Percentiles rank a stretch among this genome's conserved stretches.
Evolutionary conservation across 1,140 invertebrate genomes (phyloP).

Genomic region (Eupristina koningsbergeri): DNA sequence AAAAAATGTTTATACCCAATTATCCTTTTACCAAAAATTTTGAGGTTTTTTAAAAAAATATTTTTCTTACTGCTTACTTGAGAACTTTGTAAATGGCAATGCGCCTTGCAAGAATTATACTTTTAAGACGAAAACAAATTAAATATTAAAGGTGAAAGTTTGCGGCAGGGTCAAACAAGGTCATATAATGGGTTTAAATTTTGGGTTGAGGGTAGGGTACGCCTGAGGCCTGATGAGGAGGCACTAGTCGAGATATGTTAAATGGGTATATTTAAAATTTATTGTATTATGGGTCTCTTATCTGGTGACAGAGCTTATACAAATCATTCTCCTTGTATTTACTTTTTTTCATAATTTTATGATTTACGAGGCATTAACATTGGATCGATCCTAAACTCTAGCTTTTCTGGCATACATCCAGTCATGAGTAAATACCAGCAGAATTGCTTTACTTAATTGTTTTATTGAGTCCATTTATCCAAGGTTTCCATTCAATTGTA

Average conservation of each 20-base stretch:
- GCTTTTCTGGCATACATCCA: not conserved
- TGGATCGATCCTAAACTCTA: not conserved
- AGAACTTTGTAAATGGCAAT: not conserved
- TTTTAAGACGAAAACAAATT: not conserved
- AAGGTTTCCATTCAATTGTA: not conserved
- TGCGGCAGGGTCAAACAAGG: not conserved
- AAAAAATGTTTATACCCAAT: too few species aligned
- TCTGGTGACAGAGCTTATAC: not conserved
- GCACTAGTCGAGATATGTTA: too few species aligned
- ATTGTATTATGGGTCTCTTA: not conserved
- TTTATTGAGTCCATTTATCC: slow-evolving; percentile 9
- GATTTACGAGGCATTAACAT: not conserved
- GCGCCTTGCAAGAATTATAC: not conserved
- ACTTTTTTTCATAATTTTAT: not conserved
- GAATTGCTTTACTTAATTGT: slow-evolving; percentile 6
- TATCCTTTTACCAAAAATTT: too few species aligned
- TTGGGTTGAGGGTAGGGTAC: not conserved
- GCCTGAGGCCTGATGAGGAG: too few species aligned
- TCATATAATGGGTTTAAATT: not conserved
- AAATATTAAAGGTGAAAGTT: slow-evolving; percentile 9
- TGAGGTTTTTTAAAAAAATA: not conserved
- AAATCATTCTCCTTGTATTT: not conserved
- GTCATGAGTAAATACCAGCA: not conserved
- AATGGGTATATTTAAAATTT: not conserved
- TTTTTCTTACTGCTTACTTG: not conserved